Conservation (phyloP, 2,113 vertebrate species). For the Gnathonemus longibarbis region DNA sequence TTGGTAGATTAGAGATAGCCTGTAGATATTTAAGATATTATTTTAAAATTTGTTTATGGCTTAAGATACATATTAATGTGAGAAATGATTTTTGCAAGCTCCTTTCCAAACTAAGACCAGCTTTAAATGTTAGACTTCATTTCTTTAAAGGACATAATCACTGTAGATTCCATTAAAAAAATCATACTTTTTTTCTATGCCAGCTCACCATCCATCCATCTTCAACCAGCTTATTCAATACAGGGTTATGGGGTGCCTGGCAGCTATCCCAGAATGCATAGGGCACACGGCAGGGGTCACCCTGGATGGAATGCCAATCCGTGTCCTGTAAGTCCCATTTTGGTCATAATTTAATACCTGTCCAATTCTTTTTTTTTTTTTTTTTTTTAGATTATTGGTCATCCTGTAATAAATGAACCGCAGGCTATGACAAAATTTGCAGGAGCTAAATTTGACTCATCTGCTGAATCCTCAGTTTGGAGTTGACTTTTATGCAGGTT, state of each 20-base stretch:
- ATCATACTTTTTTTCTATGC: not conserved
- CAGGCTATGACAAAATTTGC: not conserved
- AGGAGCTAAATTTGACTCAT: conserved; percentile 13
- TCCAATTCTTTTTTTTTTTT: not conserved
- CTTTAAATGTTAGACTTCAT: not conserved
- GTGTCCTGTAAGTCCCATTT: conserved; percentile 1
- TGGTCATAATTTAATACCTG: not conserved
- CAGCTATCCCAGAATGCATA: not conserved
- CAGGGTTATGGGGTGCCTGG: not conserved
- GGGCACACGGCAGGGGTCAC: not conserved
- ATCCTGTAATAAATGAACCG: not conserved
- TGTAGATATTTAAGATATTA: not conserved
- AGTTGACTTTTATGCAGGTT: conserved; percentile 18
- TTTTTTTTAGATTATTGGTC: not conserved
- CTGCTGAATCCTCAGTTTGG: conserved; percentile 12
- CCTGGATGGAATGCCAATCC: not conserved
- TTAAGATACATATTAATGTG: not conserved
- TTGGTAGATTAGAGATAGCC: not conserved
- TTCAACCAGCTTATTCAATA: not conserved
- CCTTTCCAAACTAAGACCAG: not conserved
- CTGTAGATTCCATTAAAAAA: not conserved
- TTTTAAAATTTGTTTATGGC: not conserved
- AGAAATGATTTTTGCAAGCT: not conserved
- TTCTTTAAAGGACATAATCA: not conserved
- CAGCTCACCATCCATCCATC: not conserved